Base-by-base conservation (phyloP, 2,113 vertebrate species). In the Alligator sinensis region DNA sequence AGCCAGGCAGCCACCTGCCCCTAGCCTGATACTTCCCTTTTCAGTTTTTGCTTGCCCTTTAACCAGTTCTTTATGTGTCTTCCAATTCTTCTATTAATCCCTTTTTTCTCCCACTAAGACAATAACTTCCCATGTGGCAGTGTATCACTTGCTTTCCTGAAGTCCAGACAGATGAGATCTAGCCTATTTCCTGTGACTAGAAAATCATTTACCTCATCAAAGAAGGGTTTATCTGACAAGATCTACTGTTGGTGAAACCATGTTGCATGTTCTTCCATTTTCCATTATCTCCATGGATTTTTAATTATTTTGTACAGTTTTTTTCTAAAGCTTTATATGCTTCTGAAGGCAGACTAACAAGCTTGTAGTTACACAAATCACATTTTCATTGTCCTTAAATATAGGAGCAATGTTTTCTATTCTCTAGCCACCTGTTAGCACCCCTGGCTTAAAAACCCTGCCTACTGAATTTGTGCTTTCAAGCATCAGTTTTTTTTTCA, bases 91-190 rank as follows among this genome's bases (percentile, higher is more conserved):
- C 7, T 80, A 1, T 61, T 96, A 96, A 96, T 94, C 82, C 87
- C 38, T 25, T n/a, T 87, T 94, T 95, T 95, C 89, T 78, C 92
- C 94, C 86, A 92, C 94, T 94, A 92, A 7, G 9, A 90, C 94
- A 94, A 96, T 70, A 17, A 74, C 93, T 93, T 94, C 75, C 94
- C 87, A 89, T 87, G 85, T 96, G 95, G 94, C 94, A 94, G 30
- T 80, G 82, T 74, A 92, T 62, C 93, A 96, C 60, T 82, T 59
- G 75, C 54, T 93, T 79, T 77, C 78, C 87, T 94, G 89, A 92
- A 89, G 89, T 89, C 64, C 82, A 94, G 85, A 89, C 24, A 70
- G 92, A 87, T 94, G 77, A 47, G 47, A 47, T 47, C 47, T 47
- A 47, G 47, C 47, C 47, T 92, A 80, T 94, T 95, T 91, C 82